Evolutionary conservation across 2,797 vertebrate species (phyloP), one percentile per base, ranked within the genome.

Genomic region (Brotula barbata): DNA sequence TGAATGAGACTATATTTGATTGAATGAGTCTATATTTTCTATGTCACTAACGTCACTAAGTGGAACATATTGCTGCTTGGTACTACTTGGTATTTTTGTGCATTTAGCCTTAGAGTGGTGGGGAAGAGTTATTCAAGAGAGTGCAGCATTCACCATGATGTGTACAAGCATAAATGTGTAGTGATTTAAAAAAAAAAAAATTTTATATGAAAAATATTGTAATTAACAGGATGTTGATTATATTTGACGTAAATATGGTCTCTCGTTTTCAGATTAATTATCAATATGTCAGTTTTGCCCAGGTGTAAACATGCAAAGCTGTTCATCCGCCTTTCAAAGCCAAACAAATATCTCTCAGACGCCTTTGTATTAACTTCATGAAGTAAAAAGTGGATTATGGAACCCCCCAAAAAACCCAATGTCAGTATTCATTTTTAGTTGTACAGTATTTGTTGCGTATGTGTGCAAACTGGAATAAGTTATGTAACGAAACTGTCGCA

Each of bases 391-490:
- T 52, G 36, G 52, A 68, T 52, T 31, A 44, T 52, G 57, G 14
- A 39, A 39, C 5, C 5, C 37, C 5, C 13, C 3, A 2, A 37
- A 36, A 66, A 37, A 70, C 58, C 43, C 40, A 48, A 28, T 37
- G 57, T 58, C 56, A 21, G 34, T 60, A 21, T 56, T 71, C 20
- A 15, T 56, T 28, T 72, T 78, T 71, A 71, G 65, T 59, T 73
- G 48, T 68, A 64, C 65, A 11, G 5, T 63, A 56, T 52, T 76
- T 23, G 77, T 83, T 68, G 73, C 83, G 65, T 71, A 77, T 75
- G 75, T 81, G 63, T 75, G 58, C 67, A 62, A 83, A 85, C 81
- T 85, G 81, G 74, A 85, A 82, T 68, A 78, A 70, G 71, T 61
- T 72, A 64, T 28, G 66, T 71, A 63, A 56, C 36, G 9, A 67